Conservation (phyloP, 2,113 vertebrate species). For the Globicephala melas region DNA sequence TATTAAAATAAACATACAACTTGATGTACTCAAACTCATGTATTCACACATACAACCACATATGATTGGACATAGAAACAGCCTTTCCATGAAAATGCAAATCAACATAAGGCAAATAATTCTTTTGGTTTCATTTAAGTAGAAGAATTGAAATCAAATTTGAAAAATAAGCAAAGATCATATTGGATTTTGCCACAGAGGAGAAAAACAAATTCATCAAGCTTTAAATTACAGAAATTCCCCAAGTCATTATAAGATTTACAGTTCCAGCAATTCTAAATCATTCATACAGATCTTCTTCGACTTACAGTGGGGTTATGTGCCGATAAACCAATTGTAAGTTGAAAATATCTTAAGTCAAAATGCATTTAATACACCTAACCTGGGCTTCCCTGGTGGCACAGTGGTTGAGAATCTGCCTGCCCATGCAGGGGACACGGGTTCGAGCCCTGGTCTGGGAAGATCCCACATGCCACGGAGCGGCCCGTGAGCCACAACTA, state of each 20-base stretch:
- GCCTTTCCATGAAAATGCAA: slow-evolving; percentile 1
- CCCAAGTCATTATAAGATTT: background rate
- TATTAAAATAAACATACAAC: background rate
- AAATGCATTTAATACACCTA: background rate
- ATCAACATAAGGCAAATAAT: background rate
- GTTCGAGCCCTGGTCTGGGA: too few species aligned
- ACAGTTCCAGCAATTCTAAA: background rate
- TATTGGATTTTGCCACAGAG: background rate
- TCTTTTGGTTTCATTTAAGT: background rate
- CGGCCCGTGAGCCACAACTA: too few species aligned
- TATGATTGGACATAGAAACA: background rate
- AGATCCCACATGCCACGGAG: too few species aligned
- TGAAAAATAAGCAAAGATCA: slow-evolving; percentile 18
- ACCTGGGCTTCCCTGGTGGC: background rate
- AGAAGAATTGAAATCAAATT: background rate
- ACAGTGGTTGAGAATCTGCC: too few species aligned
- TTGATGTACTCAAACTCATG: background rate
- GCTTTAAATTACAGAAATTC: slow-evolving; percentile 30
- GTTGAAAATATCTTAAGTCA: background rate
- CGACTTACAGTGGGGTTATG: background rate
- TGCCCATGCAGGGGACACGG: too few species aligned
- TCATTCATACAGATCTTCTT: background rate
- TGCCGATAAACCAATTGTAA: background rate
- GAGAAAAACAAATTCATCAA: background rate
- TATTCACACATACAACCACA: background rate